A percentile compares a stretch with the other conserved stretches of the same genome.
Evolutionary conservation across 2,113 vertebrate species (phyloP).

Genomic region (Gymnocephalus cernua): DNA sequence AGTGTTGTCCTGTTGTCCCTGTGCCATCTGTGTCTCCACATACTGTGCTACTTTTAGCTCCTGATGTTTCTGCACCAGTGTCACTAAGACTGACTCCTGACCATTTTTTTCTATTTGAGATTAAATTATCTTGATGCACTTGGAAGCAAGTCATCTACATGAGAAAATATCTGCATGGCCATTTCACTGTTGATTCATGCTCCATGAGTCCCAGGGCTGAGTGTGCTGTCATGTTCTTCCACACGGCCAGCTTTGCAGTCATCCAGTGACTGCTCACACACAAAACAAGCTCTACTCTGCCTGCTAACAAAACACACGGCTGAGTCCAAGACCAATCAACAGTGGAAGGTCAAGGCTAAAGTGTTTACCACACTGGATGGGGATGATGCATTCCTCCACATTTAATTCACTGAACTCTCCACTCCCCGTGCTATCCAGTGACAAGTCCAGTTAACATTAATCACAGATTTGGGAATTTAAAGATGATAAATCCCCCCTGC

Average conservation of each 20-base stretch:
- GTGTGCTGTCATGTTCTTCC: conserved; percentile 37
- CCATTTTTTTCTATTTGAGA: background rate
- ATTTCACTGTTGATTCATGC: conserved; percentile 51
- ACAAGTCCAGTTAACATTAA: conserved; percentile 50
- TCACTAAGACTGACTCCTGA: background rate
- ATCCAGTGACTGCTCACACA: conserved; percentile 38
- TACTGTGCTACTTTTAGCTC: background rate
- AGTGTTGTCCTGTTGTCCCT: background rate
- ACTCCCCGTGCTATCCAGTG: conserved; percentile 6
- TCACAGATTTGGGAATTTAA: conserved; percentile 53
- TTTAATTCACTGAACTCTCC: conserved; percentile 37
- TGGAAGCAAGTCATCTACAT: conserved; percentile 22
- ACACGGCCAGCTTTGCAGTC: conserved; percentile 42
- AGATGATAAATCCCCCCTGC: conserved; percentile 38
- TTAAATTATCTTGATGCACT: conserved; percentile 17
- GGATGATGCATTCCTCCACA: conserved; percentile 40
- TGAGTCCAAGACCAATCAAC: conserved; percentile 50
- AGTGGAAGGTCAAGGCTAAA: conserved; percentile 66
- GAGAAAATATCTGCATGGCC: conserved; percentile 37
- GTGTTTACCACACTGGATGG: conserved; percentile 48
- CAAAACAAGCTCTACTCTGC: conserved; percentile 36
- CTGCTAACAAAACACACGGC: conserved; percentile 52
- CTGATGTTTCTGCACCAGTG: background rate
- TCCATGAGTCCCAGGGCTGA: conserved; percentile 42
- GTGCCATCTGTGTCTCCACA: conserved; percentile 1